Evolutionary conservation across 2,113 vertebrate species (phyloP).

Genomic region (Rhinoderma darwinii): DNA sequence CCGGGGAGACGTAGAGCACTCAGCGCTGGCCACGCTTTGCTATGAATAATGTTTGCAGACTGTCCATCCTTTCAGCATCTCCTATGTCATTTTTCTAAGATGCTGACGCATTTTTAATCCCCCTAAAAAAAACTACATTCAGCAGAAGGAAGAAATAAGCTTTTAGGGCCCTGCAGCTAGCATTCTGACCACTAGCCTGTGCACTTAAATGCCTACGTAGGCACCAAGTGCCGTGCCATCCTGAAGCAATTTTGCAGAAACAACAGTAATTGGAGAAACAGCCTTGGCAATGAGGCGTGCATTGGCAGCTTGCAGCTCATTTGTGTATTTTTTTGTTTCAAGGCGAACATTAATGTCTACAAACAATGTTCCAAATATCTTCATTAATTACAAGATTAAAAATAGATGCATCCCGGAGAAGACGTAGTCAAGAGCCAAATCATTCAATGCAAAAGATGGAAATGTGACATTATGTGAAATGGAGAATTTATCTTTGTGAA

Average conservation of each 20-base stretch:
- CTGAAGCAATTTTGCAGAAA: slow-evolving; percentile 49
- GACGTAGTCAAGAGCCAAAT: slow-evolving; percentile 55
- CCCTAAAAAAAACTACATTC: neutral
- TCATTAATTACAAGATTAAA: slow-evolving; percentile 67
- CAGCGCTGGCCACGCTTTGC: neutral
- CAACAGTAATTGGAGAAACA: slow-evolving; percentile 55
- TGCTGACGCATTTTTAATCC: slow-evolving; percentile 41
- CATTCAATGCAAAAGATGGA: slow-evolving; percentile 24
- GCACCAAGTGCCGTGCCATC: slow-evolving; percentile 58
- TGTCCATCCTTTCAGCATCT: slow-evolving; percentile 33
- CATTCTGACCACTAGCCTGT: slow-evolving; percentile 16
- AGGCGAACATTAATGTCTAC: slow-evolving; percentile 65
- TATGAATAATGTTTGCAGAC: slow-evolving; percentile 32
- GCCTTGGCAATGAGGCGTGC: slow-evolving; percentile 61
- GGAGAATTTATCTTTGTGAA: slow-evolving; percentile 5
- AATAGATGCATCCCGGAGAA: slow-evolving; percentile 66
- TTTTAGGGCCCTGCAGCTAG: slow-evolving; percentile 40
- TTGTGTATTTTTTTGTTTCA: slow-evolving; percentile 48
- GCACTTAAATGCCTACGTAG: slow-evolving; percentile 34
- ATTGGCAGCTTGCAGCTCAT: slow-evolving; percentile 64
- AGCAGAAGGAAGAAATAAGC: neutral
- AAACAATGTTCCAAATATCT: slow-evolving; percentile 65
- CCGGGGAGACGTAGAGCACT: slow-evolving; percentile 10
- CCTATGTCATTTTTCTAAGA: slow-evolving; percentile 36
- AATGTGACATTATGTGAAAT: slow-evolving; percentile 23